Evolutionary conservation across 2,888 invertebrate genomes (phyloP).

Genomic region (Anthrax anthrax): DNA sequence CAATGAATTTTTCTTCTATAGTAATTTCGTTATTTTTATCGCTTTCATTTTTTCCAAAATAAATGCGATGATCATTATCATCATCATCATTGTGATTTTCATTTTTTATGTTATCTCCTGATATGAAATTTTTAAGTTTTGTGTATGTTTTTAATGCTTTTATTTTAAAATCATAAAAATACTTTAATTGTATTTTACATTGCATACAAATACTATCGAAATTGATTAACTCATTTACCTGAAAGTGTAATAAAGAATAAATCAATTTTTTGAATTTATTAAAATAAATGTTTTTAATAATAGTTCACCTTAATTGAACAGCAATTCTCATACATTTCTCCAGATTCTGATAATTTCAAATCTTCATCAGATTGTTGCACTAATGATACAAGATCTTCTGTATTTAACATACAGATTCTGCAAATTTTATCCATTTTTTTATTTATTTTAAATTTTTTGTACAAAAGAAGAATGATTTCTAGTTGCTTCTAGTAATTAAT

Average conservation of each 20-base stretch:
- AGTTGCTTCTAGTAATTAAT: too few relatives aligned
- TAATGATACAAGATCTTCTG: neutral
- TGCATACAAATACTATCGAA: constrained; percentile 3
- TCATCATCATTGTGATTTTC: neutral
- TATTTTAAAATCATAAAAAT: constrained; percentile 6
- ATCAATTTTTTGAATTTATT: too few relatives aligned
- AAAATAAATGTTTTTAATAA: too few relatives aligned
- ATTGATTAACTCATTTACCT: constrained; percentile 1
- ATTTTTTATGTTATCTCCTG: neutral
- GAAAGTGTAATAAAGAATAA: neutral
- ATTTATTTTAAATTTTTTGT: too few relatives aligned
- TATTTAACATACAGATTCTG: neutral
- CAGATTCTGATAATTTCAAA: neutral
- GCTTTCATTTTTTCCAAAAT: too few relatives aligned
- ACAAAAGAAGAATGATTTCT: too few relatives aligned
- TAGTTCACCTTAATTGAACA: neutral
- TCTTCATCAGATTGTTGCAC: neutral
- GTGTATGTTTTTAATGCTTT: neutral
- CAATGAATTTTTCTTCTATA: too few relatives aligned
- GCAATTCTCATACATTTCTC: constrained; percentile 5
- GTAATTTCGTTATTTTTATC: too few relatives aligned
- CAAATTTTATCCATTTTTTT: constrained; percentile 4
- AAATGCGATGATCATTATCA: neutral
- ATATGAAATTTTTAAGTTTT: neutral
- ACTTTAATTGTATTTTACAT: constrained; percentile 5